Evolutionary conservation across 2,797 vertebrate genomes (phyloP), one percentile per base, ranked within the genome.

Genomic region (Columba guinea): DNA sequence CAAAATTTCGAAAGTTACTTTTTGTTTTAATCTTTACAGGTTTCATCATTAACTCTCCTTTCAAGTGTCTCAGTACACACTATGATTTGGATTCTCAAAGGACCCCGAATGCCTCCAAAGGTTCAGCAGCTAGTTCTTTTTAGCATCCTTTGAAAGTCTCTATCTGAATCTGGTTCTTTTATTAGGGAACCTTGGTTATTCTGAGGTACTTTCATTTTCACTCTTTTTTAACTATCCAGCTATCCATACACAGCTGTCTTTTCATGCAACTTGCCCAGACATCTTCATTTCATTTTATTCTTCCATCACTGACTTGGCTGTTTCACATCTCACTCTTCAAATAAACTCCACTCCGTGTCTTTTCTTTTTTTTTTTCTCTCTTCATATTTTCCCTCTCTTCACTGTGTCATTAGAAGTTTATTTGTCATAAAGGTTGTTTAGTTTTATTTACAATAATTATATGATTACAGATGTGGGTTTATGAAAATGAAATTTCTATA

Each of bases 1-100:
- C n/a, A 46, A 75, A 91, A 20, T 90, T 97, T 86, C 73, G 27
- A 68, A 95, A 81, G 59, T 56, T 81, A 56, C 21, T 90, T 92
- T 70, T 78, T 86, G 19, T 71, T 81, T 94, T 71, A 75, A 44
- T 88, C 35, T 52, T 55, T 78, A 32, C 6, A 12, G 62, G 46
- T 88, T 91, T 87, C 23, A 62, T 71, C 8, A 23, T 48, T 89
- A 89, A 52, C 4, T 86, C 32, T 68, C 15, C 56, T 83, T 78
- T 81, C 39, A 86, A 56, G 30, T 86, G 27, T 85, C 41, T 75
- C 55, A 55, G 58, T 75, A 73, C 37, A 35, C 14, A 34, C 16
- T 9, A 44, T 34, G 30, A 68, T 71, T 69, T 71, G 37, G 22
- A 84, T 90, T 95, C 93, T 94, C 82, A 91, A 76, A 92, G 81